Conservation (phyloP, 1,140 invertebrate species). For the Varroa destructor region DNA sequence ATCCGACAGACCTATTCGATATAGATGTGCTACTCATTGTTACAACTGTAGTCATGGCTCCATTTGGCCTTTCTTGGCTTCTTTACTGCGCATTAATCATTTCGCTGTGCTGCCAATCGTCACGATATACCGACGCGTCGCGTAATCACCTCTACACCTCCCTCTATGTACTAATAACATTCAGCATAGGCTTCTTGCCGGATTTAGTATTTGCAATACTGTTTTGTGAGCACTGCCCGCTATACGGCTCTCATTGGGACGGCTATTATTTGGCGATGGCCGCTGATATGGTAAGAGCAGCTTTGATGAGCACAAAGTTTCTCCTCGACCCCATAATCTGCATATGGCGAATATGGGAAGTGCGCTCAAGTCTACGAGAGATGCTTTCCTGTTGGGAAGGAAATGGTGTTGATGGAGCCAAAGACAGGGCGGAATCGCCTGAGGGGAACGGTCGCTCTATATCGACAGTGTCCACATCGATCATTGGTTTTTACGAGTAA, state of each 20-base stretch:
- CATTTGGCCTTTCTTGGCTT: slow-evolving; percentile 18
- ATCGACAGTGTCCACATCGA: slow-evolving; percentile 12
- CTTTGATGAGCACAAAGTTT: slow-evolving; percentile 23
- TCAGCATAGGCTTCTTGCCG: slow-evolving; percentile 16
- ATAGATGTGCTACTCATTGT: slow-evolving; percentile 10
- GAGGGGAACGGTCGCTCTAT: slow-evolving; percentile 4
- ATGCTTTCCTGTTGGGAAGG: neutral
- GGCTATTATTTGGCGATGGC: slow-evolving; percentile 21
- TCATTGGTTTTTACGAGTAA: slow-evolving; percentile 15
- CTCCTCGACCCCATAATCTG: slow-evolving; percentile 15
- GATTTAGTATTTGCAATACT: slow-evolving; percentile 17
- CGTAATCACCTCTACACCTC: slow-evolving; percentile 17
- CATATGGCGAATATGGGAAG: slow-evolving; percentile 23
- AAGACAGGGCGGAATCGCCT: slow-evolving; percentile 13
- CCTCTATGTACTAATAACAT: slow-evolving; percentile 6
- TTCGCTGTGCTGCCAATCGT: slow-evolving; percentile 6
- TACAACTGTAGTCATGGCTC: slow-evolving; percentile 10
- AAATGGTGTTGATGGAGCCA: neutral
- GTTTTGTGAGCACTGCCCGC: slow-evolving; percentile 21
- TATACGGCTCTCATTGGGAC: slow-evolving; percentile 22
- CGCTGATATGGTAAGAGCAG: slow-evolving; percentile 13
- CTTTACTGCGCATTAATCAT: slow-evolving; percentile 11
- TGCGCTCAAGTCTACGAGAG: neutral
- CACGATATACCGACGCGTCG: slow-evolving; percentile 12
- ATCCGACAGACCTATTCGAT: slow-evolving; percentile 8